Conservation (phyloP, 1,140 invertebrate species). For the Anadara kagoshimensis region DNA sequence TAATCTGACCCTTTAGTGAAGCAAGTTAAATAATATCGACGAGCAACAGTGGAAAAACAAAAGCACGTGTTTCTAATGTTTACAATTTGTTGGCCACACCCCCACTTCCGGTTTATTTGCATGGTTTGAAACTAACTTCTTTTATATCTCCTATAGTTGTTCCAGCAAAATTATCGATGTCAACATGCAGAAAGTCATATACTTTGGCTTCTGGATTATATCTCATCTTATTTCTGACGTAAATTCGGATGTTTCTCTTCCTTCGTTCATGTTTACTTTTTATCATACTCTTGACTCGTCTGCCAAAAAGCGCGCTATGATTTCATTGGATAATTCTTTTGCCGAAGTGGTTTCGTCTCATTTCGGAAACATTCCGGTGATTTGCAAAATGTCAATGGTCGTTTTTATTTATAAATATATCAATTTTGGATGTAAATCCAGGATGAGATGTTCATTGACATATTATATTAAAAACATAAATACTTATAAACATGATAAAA, state of each 20-base stretch:
- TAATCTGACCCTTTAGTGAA: not conserved
- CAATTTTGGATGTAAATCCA: too few species aligned
- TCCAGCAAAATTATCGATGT: conserved; percentile 49
- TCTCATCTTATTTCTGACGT: conserved; percentile 40
- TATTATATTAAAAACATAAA: too few species aligned
- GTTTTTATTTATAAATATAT: too few species aligned
- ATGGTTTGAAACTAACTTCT: conserved; percentile 33
- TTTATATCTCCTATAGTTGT: conserved; percentile 49
- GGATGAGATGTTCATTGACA: too few species aligned
- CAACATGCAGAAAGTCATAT: conserved; percentile 39
- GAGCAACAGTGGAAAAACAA: not conserved
- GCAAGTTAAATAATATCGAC: not conserved
- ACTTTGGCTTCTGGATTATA: conserved; percentile 38
- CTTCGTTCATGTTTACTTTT: conserved; percentile 1
- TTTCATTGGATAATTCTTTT: conserved; percentile 1
- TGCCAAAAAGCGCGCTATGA: not conserved
- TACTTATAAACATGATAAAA: too few species aligned
- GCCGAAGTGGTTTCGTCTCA: too few species aligned
- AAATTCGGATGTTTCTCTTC: conserved; percentile 28
- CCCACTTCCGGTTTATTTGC: conserved; percentile 18
- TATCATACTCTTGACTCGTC: too few species aligned
- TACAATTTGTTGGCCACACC: conserved; percentile 16
- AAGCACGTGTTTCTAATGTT: not conserved
- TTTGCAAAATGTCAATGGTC: too few species aligned
- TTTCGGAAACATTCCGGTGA: too few species aligned